phyloP scores from a whole-genome alignment of 2,113 vertebrate species.

The Tor tambroides region DNA sequence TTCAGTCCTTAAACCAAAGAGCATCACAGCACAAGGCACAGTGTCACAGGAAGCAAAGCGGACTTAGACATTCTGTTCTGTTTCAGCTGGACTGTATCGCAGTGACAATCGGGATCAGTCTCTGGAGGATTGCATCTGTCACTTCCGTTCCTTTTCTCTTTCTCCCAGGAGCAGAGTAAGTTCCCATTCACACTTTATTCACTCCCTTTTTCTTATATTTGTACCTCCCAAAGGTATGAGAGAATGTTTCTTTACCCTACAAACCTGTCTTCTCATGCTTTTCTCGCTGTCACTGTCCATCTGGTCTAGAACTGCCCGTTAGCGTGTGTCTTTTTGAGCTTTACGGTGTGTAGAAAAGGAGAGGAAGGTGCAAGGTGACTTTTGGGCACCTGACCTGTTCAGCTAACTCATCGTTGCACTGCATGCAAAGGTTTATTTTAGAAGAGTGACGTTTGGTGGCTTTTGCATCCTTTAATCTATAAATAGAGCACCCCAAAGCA shows the following conservation, averaged over 20 bases:
- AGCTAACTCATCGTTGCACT: constrained; percentile 67
- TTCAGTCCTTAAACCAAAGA: constrained; percentile 72
- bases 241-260: constrained; percentile 2
- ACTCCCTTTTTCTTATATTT: constrained; percentile 4
- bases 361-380: constrained; percentile 52
- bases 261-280: background rate
- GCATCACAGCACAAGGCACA: constrained; percentile 67
- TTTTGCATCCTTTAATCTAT: constrained; percentile 27
- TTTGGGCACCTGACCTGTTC: constrained; percentile 64
- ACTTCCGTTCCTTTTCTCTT: constrained; percentile 53
- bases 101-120: constrained; percentile 53
- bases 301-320: background rate
- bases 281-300: background rate
- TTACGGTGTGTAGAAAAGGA: constrained; percentile 24
- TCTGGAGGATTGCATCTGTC: constrained; percentile 50
- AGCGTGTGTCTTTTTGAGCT: background rate
- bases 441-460: background rate
- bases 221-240: background rate
- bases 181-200: constrained; percentile 46
- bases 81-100: constrained; percentile 55
- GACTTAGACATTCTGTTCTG: constrained; percentile 65
- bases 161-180: constrained; percentile 71
- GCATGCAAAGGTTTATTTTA: constrained; percentile 13
- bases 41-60: constrained; percentile 67
- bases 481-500: constrained; percentile 29